Evolutionary conservation across 2,888 invertebrate genomes (phyloP).

Genomic region (Hedychridium roseum): DNA sequence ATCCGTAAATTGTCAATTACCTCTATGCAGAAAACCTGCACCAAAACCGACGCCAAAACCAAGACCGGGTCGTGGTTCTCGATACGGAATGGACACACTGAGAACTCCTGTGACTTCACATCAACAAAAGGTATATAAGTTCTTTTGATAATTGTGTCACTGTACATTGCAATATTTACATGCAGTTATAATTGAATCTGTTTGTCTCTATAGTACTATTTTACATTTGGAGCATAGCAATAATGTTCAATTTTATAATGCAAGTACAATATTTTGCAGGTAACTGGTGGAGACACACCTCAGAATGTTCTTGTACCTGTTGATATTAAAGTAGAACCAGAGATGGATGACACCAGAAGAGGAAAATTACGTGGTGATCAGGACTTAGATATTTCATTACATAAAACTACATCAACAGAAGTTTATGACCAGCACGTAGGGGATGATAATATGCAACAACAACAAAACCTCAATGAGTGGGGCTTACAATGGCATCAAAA

Average conservation of each 20-base stretch:
- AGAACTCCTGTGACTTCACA: conserved; percentile 6
- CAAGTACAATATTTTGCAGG: too few species aligned
- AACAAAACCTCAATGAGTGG: conserved; percentile 25
- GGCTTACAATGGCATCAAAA: conserved; percentile 41
- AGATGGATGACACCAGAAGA: neutral
- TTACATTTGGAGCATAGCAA: neutral
- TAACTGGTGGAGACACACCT: too few species aligned
- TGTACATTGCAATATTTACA: neutral
- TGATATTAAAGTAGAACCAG: conserved; percentile 7
- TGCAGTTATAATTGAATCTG: neutral
- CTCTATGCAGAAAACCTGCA: too few species aligned
- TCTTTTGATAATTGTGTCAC: neutral
- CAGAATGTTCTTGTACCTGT: conserved; percentile 10
- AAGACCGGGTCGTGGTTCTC: too few species aligned
- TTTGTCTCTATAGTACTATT: neutral
- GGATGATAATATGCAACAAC: conserved; percentile 10
- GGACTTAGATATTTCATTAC: neutral
- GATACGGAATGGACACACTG: too few species aligned
- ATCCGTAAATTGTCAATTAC: too few species aligned
- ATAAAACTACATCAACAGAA: neutral
- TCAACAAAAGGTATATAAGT: neutral
- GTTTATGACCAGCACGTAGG: too few species aligned
- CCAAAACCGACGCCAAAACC: conserved; percentile 36
- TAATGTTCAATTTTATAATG: neutral
- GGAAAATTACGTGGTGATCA: conserved; percentile 14